A percentile compares a stretch with the other conserved stretches of the same genome.
Conservation (phyloP, 2,113 vertebrate species). For the Columbina picui region DNA sequence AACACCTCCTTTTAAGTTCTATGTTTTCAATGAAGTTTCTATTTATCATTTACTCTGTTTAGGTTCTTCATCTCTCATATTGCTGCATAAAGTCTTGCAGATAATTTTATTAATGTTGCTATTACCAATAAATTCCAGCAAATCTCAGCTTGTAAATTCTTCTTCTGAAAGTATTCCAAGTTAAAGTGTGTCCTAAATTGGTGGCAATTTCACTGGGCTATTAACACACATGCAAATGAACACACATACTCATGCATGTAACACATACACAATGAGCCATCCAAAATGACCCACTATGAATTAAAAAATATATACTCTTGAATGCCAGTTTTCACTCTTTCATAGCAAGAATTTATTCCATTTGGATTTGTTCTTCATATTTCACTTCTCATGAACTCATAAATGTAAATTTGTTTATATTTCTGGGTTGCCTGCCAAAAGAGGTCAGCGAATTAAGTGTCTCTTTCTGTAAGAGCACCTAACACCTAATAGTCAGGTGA, state of each 20-base stretch:
- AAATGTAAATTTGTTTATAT: neutral
- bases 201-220: neutral
- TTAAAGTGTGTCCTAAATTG: neutral
- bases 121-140: neutral
- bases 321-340: neutral
- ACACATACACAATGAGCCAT: neutral
- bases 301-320: neutral
- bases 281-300: neutral
- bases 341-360: neutral
- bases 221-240: neutral
- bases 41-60: neutral
- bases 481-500: neutral
- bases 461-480: neutral
- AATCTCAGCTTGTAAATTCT: neutral
- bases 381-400: neutral
- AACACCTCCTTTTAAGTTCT: neutral
- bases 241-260: neutral
- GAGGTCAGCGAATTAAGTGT: neutral
- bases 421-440: neutral
- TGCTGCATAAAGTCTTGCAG: neutral
- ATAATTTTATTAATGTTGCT: neutral
- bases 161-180: neutral
- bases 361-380: neutral
- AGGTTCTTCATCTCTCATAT: neutral
- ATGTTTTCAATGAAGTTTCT: neutral